Base-by-base conservation (phyloP, 1,140 invertebrate species). In the Cydia pomonella region DNA sequence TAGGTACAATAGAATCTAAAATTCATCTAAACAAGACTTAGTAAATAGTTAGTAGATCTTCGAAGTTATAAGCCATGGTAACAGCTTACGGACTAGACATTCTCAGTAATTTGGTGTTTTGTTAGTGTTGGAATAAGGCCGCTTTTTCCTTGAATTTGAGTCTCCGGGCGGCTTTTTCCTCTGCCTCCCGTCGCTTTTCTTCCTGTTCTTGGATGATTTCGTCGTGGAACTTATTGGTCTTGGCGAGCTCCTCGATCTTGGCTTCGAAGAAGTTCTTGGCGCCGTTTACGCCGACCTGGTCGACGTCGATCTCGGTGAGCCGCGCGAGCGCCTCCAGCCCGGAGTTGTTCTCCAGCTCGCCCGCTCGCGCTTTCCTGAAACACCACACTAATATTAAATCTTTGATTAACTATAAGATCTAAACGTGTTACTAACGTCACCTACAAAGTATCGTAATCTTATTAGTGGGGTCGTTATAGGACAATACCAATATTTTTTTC, bases 211-310 rank as follows among this genome's bases (percentile, higher is more conserved):
- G 95, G 72, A 96, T 94, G 63, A 98, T 97, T 92, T 98, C 97
- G 79, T 97, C 95, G 83, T 97, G 97, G 88, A 98, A 98, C 91
- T 97, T 97, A 82, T 95, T 97, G 64, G 95, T 94, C 82, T 96
- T 96, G 9, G 95, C 90, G 44, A 97, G 93, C 86, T 98, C 96
- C 88, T 97, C 96, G 80, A 98, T 98, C 95, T 98, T 98, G 3
- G 97, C 97, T 94, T 98, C 97, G 84, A 98, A 98, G 92, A 98
- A 98, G 84, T 96, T 95, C 88, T 98, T 98, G 3, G 97, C 97
- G 27, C 97, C 97, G 76, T 95, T 96, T 0, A 98, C 97, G 23
- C 97, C 97, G 23, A 97, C 97, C 94, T 98, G 95, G 71, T 97
- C 97, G 0, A 98, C 97, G 85, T 97, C 95, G 72, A 98, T 96